Percentiles rank a stretch among this genome's conserved stretches.
phyloP scores from a whole-genome alignment of 2,113 vertebrate species.

The Muntiacus reevesi region DNA sequence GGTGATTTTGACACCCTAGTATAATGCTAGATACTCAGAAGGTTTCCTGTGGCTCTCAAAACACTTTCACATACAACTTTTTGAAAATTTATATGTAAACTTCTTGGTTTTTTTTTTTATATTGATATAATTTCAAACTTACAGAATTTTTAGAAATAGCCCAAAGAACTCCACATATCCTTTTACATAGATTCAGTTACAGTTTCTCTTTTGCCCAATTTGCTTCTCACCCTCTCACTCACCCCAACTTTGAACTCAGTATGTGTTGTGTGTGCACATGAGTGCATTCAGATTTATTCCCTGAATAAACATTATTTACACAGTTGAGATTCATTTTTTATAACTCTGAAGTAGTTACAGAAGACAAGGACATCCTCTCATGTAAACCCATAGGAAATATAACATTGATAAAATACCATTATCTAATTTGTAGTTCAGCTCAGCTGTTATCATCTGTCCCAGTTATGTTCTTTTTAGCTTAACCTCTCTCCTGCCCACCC shows the following conservation, averaged over 20 bases:
- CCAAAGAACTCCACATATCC: neutral
- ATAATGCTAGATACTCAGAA: neutral
- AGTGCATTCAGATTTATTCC: neutral
- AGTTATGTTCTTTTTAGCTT: neutral
- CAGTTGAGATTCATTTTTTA: neutral
- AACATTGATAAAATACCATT: neutral
- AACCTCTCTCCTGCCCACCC: fast-evolving
- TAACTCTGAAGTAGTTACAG: neutral
- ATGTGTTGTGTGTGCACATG: neutral
- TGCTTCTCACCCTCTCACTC: neutral
- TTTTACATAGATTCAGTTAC: neutral
- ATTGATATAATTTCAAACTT: neutral
- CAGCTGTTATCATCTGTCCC: neutral
- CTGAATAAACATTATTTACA: neutral
- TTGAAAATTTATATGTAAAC: neutral
- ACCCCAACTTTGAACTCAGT: neutral
- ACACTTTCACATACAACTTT: neutral
- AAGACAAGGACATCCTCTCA: neutral
- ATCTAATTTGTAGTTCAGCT: neutral
- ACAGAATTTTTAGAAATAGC: neutral
- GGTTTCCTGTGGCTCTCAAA: neutral
- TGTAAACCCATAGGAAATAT: neutral
- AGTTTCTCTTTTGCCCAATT: neutral
- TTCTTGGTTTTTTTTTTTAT: neutral
- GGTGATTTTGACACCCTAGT: neutral